Evolutionary conservation across 2,113 vertebrate species (phyloP).

Genomic region (Muntiacus reevesi): DNA sequence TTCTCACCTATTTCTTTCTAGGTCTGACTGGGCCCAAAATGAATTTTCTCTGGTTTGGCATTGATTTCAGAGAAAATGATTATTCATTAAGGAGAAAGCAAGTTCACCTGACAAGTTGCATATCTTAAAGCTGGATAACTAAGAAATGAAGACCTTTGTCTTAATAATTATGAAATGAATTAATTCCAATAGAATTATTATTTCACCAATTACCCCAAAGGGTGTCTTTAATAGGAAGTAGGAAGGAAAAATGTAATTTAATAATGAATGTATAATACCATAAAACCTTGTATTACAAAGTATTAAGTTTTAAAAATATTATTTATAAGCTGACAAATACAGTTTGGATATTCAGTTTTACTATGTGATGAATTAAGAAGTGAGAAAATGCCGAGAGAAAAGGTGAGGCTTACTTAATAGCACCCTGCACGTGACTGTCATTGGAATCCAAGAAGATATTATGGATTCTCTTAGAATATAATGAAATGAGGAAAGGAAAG

Average conservation of each 20-base stretch:
- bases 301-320: background rate
- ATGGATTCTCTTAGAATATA: background rate
- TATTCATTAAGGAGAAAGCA: constrained; percentile 21
- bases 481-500: background rate
- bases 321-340: background rate
- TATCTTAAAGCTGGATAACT: background rate
- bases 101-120: background rate
- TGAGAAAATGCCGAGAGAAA: background rate
- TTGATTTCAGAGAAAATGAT: background rate
- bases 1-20: background rate
- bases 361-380: background rate
- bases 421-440: background rate
- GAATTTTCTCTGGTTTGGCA: constrained; percentile 29
- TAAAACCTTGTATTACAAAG: background rate
- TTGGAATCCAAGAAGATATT: background rate
- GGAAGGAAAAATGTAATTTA: background rate
- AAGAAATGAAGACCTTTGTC: background rate
- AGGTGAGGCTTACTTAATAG: background rate
- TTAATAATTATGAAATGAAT: constrained; percentile 31
- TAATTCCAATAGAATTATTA: background rate
- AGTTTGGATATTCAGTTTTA: background rate
- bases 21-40: background rate
- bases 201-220: background rate
- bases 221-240: background rate
- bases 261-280: background rate